These are phyloP conservation scores for Apamea anceps DNA, from an alignment of 2,888 invertebrate species.

Conservation along the genomic window DNA sequence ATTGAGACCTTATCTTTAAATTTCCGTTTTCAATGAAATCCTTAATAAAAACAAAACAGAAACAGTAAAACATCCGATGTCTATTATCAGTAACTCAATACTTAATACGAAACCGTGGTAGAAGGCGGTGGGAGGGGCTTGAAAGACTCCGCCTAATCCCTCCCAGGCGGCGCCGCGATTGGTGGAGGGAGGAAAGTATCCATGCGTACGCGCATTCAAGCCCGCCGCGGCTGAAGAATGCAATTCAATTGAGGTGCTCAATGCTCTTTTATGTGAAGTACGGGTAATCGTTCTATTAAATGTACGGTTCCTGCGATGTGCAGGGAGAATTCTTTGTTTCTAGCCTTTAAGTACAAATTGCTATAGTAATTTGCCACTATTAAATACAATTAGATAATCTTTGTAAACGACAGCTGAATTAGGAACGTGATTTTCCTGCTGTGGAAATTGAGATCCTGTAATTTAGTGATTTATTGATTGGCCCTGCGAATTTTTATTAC, in stretches of 20 bases:
- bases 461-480: slow-evolving; percentile 41
- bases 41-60: slow-evolving; percentile 73
- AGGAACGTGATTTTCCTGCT: slow-evolving; percentile 49
- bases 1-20: slow-evolving; percentile 73
- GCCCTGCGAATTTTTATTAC: slow-evolving; percentile 6
- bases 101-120: slow-evolving; percentile 76
- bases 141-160: slow-evolving; percentile 74
- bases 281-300: slow-evolving; percentile 79
- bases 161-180: slow-evolving; percentile 77
- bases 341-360: slow-evolving; percentile 53
- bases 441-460: slow-evolving; percentile 30
- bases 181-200: slow-evolving; percentile 72
- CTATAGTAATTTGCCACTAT: slow-evolving; percentile 46
- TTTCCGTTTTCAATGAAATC: slow-evolving; percentile 78
- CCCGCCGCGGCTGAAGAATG: slow-evolving; percentile 75
- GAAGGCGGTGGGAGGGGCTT: slow-evolving; percentile 81
- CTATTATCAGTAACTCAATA: slow-evolving; percentile 85
- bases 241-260: slow-evolving; percentile 84
- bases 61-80: slow-evolving; percentile 74
- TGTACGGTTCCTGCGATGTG: slow-evolving; percentile 47
- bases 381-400: slow-evolving; percentile 58
- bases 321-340: slow-evolving; percentile 60
- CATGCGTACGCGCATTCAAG: slow-evolving; percentile 80
- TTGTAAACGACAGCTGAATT: slow-evolving; percentile 43
- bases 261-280: slow-evolving; percentile 80